These are phyloP conservation scores for Entomyzon cyanotis DNA, from an alignment of 2,113 vertebrate genomes.

Conservation along the genomic window DNA sequence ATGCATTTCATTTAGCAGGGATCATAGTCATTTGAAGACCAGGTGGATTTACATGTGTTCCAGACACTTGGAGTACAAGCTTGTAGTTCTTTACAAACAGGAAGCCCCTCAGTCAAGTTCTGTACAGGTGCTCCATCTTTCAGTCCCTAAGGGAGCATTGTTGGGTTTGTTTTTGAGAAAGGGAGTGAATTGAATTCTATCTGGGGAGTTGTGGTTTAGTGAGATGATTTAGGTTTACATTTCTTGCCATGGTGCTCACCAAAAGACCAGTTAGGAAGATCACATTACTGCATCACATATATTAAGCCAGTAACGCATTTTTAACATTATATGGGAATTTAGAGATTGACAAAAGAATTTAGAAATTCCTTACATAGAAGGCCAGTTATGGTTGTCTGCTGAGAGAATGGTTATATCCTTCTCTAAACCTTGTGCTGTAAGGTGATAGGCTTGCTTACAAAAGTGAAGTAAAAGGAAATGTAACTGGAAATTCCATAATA, in stretches of 20 bases:
- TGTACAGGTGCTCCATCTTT: not conserved
- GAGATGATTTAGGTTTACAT: not conserved
- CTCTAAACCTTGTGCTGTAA: not conserved
- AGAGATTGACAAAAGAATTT: not conserved
- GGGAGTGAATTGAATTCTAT: not conserved
- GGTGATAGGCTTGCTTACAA: not conserved
- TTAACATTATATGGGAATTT: not conserved
- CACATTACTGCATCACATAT: not conserved
- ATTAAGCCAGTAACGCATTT: not conserved
- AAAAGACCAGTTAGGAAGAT: not conserved
- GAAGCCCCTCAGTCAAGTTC: not conserved
- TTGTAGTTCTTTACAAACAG: not conserved
- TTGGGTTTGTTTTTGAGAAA: not conserved
- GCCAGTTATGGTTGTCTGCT: not conserved
- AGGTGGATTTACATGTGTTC: not conserved
- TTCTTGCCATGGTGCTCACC: not conserved
- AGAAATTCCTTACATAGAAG: not conserved
- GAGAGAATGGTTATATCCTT: not conserved
- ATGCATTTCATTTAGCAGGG: not conserved
- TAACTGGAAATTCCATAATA: not conserved
- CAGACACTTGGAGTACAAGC: not conserved
- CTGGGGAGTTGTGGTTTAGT: not conserved
- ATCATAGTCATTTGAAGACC: not conserved
- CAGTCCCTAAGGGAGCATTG: not conserved
- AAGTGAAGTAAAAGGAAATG: not conserved